Base-by-base conservation (phyloP, 2,113 vertebrate species). In the Poeciliopsis occidentalis region DNA sequence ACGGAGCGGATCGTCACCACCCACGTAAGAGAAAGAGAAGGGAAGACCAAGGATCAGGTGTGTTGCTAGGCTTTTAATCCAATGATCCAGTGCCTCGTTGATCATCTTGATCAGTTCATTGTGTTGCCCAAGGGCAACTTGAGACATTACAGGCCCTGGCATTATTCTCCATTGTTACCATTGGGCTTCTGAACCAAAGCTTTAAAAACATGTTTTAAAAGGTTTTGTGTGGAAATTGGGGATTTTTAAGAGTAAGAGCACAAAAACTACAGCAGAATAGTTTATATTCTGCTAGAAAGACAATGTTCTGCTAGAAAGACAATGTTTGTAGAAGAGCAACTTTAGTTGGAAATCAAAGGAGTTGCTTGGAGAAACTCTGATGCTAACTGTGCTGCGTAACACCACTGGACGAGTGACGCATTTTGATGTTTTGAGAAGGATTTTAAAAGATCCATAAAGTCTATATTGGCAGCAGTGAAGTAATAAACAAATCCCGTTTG, bases 41-140 rank as follows among this genome's bases (percentile, higher is more conserved):
- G 97, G 22, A 96, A 95, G 65, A 98, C 96, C 62, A 98, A 99
- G 94, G 97, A 98, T 85, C 97, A 99, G 97, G 98, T 99, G 75
- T 69, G 85, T 70, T 60, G 30, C 24, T 74, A 2, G 29, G 61
- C 51, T 75, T 22, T 67, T 60, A 39, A 65, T 71, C 63, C 13
- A 57, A 67, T 24, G 3, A 4, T 37, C 24, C 12, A 12, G 13
- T 17, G 8, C 41, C 10, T 60, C 19, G 57, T 1, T 0, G 47
- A 26, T 57, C 51, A 57, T 57, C 24, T 57, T 57, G 51, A 57
- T 57, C 22, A n/a, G 24, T 57, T 57, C 19, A n/a, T 57, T 57
- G 51, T 57, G 51, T n/a, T 57, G 51, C 51, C 51, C 22, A 57
- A n/a, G 22, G 51, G 51, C 51, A 57, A 24, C 6, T n/a, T 17